These are phyloP conservation scores for Drosophila stalkeri DNA, from an alignment of 2,888 invertebrate genomes.

Conservation along the genomic window DNA sequence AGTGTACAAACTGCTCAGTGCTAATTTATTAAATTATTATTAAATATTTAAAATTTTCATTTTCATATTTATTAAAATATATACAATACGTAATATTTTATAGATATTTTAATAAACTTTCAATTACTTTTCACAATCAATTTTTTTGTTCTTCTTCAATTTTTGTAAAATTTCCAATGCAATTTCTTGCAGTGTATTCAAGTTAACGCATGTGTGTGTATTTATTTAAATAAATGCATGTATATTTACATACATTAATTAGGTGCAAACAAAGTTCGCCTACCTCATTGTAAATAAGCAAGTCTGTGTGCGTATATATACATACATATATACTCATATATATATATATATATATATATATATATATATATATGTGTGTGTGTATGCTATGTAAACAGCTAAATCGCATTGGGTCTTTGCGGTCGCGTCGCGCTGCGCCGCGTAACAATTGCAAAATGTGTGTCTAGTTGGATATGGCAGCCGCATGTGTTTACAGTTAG, in stretches of 20 bases:
- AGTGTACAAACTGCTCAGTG: too few species aligned
- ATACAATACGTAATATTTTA: too few species aligned
- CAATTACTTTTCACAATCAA: too few species aligned
- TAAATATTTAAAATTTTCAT: too few species aligned
- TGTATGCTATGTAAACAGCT: slow-evolving; percentile 1
- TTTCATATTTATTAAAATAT: too few species aligned
- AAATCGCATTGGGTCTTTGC: slow-evolving; percentile 7
- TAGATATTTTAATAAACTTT: too few species aligned
- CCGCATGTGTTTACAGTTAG: background rate
- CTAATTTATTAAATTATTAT: too few species aligned
- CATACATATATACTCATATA: background rate
- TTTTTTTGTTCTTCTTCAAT: background rate
- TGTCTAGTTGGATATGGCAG: background rate
- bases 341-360: background rate
- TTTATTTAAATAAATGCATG: slow-evolving; percentile 16
- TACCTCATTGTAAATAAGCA: slow-evolving; percentile 7
- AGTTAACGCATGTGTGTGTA: background rate
- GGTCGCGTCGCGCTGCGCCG: slow-evolving; percentile 6
- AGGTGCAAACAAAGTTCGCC: slow-evolving; percentile 9
- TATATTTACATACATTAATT: slow-evolving; percentile 16
- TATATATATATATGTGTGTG: background rate
- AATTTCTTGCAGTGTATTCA: slow-evolving; percentile 5
- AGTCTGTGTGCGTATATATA: background rate
- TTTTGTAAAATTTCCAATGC: background rate
- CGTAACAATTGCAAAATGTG: slow-evolving; percentile 11